Conservation (phyloP, 2,113 vertebrate species). For the Ia io region DNA sequence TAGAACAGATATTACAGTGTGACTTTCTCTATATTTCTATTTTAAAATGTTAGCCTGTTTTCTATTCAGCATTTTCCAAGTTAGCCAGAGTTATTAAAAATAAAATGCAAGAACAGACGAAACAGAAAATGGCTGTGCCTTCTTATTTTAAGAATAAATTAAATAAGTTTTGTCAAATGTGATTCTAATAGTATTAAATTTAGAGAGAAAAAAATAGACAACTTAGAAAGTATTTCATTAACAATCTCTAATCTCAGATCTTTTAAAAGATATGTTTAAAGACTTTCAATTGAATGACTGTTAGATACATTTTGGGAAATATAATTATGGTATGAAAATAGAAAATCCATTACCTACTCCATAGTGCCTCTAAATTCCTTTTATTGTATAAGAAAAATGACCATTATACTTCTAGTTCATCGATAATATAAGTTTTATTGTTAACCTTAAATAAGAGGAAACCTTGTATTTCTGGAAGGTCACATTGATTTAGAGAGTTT, state of each 20-base stretch:
- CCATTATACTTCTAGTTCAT: conserved; percentile 6
- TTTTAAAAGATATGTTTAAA: conserved; percentile 19
- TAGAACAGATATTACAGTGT: conserved; percentile 37
- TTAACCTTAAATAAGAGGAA: conserved; percentile 26
- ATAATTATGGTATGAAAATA: conserved; percentile 55
- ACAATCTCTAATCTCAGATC: conserved; percentile 22
- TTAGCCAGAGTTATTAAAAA: conserved; percentile 48
- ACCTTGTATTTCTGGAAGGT: not conserved
- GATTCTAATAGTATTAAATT: conserved; percentile 34
- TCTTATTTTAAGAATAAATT: conserved; percentile 46
- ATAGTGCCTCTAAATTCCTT: conserved; percentile 29
- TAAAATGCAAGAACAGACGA: conserved; percentile 40
- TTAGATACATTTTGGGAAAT: conserved; percentile 27
- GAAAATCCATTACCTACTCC: conserved; percentile 31
- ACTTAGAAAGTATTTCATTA: conserved; percentile 15
- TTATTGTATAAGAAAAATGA: conserved; percentile 30
- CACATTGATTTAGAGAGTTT: not conserved
- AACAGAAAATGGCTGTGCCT: conserved; percentile 21
- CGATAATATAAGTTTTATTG: conserved; percentile 9
- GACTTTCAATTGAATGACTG: conserved; percentile 24
- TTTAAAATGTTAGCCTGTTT: conserved; percentile 52
- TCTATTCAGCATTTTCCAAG: conserved; percentile 50
- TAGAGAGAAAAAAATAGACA: not conserved
- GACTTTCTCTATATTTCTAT: conserved; percentile 42
- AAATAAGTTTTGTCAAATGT: conserved; percentile 2